Conservation (phyloP, 2,797 vertebrate genomes). For the Enteromius afrohamiltoni region DNA sequence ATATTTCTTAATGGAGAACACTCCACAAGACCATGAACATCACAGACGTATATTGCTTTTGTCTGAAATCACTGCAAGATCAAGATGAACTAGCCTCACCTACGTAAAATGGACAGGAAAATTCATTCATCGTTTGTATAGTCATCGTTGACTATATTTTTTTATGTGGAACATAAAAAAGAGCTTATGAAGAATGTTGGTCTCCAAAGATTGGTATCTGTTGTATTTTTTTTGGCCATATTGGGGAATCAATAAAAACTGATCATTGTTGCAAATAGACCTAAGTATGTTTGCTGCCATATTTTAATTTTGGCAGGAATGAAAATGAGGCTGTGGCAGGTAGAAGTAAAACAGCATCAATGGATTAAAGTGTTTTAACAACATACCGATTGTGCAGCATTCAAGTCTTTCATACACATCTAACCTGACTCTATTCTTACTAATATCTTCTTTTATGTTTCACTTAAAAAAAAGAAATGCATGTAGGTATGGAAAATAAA, state of each 20-base stretch:
- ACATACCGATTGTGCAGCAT: background rate
- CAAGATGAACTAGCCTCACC: background rate
- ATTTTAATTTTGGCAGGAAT: background rate
- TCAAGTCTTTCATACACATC: background rate
- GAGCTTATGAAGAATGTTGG: background rate
- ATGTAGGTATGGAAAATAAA: background rate
- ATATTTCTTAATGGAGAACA: conserved; percentile 65
- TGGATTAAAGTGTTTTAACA: background rate
- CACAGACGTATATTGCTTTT: background rate
- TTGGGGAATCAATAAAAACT: background rate
- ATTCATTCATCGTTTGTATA: background rate
- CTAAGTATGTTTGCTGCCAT: background rate
- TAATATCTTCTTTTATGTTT: background rate
- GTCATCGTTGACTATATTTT: background rate
- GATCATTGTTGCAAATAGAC: background rate
- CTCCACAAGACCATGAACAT: conserved; percentile 35
- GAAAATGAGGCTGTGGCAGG: background rate
- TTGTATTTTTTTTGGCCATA: background rate
- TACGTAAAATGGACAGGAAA: background rate
- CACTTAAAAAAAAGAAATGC: background rate
- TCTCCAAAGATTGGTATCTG: background rate
- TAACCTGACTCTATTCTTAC: background rate
- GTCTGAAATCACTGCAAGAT: background rate
- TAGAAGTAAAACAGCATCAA: background rate
- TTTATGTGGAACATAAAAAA: background rate